A percentile compares a stretch with the other conserved stretches of the same genome.
phyloP scores from a whole-genome alignment of 2,888 invertebrate species.

The Hybos culiciformis region DNA sequence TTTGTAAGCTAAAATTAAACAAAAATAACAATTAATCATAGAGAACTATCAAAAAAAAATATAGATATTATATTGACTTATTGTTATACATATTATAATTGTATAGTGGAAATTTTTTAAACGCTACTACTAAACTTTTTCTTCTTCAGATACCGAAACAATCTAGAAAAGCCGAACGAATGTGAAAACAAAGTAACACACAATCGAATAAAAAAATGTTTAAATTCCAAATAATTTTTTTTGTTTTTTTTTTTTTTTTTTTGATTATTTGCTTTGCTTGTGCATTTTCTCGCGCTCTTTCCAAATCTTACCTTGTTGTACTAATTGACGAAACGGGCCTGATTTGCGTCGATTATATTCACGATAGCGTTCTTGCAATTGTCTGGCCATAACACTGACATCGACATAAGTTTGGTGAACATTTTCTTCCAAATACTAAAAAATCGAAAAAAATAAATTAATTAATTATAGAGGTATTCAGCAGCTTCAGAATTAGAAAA shows the following conservation, averaged over 20 bases:
- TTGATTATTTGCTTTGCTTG: too few species aligned
- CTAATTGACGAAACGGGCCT: conserved; percentile 60
- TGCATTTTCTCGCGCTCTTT: too few species aligned
- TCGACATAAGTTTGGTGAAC: conserved; percentile 68
- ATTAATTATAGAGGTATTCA: too few species aligned
- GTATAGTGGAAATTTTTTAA: too few species aligned
- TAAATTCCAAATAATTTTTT: too few species aligned
- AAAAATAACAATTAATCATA: not conserved
- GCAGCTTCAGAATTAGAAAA: too few species aligned
- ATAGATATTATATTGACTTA: too few species aligned
- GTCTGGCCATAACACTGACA: conserved; percentile 70
- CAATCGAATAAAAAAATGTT: not conserved
- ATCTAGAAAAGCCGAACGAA: too few species aligned
- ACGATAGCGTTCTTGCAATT: conserved; percentile 55
- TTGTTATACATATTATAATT: too few species aligned
- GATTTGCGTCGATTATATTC: conserved; percentile 74
- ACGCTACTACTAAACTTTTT: too few species aligned
- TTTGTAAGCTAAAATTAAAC: conserved; percentile 44
- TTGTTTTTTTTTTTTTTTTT: too few species aligned
- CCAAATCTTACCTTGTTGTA: conserved; percentile 44
- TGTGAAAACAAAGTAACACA: not conserved
- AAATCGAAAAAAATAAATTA: conserved; percentile 13
- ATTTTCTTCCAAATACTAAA: conserved; percentile 65
- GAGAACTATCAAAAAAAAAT: not conserved
- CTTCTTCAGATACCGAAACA: too few species aligned